Evolutionary conservation across 2,888 invertebrate genomes (phyloP).

Genomic region (Eupithecia tripunctaria): DNA sequence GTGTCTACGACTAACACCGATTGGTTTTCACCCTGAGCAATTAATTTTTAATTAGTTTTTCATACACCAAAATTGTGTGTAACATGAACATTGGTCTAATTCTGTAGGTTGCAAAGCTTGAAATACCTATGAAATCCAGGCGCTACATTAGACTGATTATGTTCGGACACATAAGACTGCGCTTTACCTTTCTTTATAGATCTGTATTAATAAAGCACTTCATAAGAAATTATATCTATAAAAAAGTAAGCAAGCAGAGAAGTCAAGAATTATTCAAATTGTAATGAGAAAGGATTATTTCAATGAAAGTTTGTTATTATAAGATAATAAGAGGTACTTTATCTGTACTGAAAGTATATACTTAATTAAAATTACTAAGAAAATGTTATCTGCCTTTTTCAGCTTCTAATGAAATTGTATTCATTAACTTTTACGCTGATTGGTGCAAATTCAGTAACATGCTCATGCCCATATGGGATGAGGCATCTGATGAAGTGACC

Average conservation of each 20-base stretch:
- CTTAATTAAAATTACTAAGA: background rate
- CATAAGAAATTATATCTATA: background rate
- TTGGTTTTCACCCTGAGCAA: background rate
- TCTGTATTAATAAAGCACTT: background rate
- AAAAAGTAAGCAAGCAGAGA: background rate
- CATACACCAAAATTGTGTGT: background rate
- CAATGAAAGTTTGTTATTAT: background rate
- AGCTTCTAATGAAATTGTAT: conserved; percentile 98
- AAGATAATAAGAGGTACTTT: too few relatives aligned
- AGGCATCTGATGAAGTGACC: conserved; percentile 94
- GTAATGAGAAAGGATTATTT: background rate
- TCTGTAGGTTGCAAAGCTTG: background rate
- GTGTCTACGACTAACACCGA: background rate
- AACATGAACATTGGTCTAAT: background rate
- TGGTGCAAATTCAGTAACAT: conserved; percentile 99
- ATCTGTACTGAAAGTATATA: too few relatives aligned
- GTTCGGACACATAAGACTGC: background rate
- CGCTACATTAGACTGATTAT: background rate
- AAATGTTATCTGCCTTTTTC: conserved; percentile 65
- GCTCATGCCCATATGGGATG: conserved; percentile 97
- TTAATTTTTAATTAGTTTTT: background rate
- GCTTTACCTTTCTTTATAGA: background rate
- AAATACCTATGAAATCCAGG: background rate
- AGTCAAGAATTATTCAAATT: background rate
- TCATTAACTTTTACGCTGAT: conserved; percentile 99